phyloP scores from a whole-genome alignment of 1,140 invertebrate genomes.

The Tribolium castaneum region DNA sequence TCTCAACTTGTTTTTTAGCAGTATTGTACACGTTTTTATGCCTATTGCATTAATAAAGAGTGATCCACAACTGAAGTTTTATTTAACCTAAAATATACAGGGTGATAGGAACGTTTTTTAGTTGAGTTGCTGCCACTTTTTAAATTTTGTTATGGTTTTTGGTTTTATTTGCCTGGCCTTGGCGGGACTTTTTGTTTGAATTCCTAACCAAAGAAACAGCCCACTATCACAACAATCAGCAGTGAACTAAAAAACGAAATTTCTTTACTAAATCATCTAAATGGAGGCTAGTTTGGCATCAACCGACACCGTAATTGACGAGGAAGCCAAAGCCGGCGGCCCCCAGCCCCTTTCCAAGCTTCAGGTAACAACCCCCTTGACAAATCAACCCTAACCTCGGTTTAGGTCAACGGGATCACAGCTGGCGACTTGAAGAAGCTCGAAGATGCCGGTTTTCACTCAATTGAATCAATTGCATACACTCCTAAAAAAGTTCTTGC shows the following conservation, averaged over 20 bases:
- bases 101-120: too few relatives aligned
- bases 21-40: conserved; percentile 39
- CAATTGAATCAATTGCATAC: conserved; percentile 95
- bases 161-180: too few relatives aligned
- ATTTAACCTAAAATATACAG: too few relatives aligned
- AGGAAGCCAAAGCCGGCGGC: conserved; percentile 71
- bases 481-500: conserved; percentile 92
- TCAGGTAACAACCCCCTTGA: conserved; percentile 66
- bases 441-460: conserved; percentile 92
- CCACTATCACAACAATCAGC: too few relatives aligned
- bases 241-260: too few relatives aligned
- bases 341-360: conserved; percentile 71
- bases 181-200: too few relatives aligned
- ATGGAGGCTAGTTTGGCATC: conserved; percentile 57
- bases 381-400: conserved; percentile 30
- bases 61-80: conserved; percentile 1
- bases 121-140: too few relatives aligned
- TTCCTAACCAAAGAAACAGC: too few relatives aligned
- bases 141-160: too few relatives aligned
- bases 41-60: conserved; percentile 42
- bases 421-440: conserved; percentile 94
- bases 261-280: too few relatives aligned
- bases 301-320: conserved; percentile 65
- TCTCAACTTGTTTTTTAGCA: conserved; percentile 17
- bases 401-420: conserved; percentile 87